Evolutionary conservation across 2,888 invertebrate genomes (phyloP).

Genomic region (Eumerus sabulonum): DNA sequence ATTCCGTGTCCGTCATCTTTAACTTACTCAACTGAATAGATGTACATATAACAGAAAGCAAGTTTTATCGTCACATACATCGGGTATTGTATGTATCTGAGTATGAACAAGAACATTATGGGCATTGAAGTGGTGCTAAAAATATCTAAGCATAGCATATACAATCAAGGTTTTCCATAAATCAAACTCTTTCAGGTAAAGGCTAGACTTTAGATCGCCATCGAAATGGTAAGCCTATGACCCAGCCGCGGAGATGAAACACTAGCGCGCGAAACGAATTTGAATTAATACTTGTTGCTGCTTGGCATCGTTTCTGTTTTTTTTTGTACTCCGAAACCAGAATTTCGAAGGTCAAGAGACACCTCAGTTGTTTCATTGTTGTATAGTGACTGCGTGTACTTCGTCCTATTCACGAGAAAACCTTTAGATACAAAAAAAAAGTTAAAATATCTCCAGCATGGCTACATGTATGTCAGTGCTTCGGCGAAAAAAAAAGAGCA

Average conservation of each 20-base stretch:
- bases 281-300: too few species aligned
- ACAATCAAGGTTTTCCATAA: conserved; percentile 48
- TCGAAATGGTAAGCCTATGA: conserved; percentile 74
- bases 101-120: conserved; percentile 1
- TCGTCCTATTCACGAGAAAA: conserved; percentile 32
- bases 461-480: conserved; percentile 28
- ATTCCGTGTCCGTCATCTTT: too few species aligned
- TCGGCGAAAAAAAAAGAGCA: conserved; percentile 53
- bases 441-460: conserved; percentile 18
- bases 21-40: too few species aligned
- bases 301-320: too few species aligned
- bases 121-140: conserved; percentile 24
- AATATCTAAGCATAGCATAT: conserved; percentile 21
- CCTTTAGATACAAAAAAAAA: neutral
- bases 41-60: conserved; percentile 25
- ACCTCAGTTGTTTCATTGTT: conserved; percentile 35
- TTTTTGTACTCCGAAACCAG: conserved; percentile 37
- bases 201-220: conserved; percentile 79
- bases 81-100: too few species aligned
- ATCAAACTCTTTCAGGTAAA: conserved; percentile 50
- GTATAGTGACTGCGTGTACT: conserved; percentile 5
- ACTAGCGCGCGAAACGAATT: neutral
- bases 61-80: conserved; percentile 15
- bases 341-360: conserved; percentile 63
- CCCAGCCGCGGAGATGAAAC: conserved; percentile 37